These are phyloP conservation scores for Crocuta crocuta DNA, from an alignment of 2,113 vertebrate genomes.

Conservation along the genomic window DNA sequence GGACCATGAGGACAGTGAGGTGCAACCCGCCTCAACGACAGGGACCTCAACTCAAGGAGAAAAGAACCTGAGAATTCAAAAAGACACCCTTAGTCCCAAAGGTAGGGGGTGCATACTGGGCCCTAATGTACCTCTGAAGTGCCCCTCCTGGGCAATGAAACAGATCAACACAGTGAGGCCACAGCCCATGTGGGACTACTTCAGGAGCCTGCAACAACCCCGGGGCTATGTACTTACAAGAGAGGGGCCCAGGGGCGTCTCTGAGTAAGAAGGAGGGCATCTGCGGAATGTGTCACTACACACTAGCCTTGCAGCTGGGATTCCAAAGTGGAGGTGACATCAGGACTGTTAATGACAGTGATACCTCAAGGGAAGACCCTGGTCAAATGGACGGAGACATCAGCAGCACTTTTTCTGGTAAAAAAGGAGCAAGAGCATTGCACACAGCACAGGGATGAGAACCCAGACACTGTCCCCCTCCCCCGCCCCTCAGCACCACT, in stretches of 20 bases:
- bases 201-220: neutral
- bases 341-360: neutral
- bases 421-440: neutral
- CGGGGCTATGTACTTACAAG: rapidly evolving
- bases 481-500: neutral
- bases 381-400: neutral
- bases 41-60: neutral
- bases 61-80: neutral
- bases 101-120: neutral
- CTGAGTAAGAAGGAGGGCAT: neutral
- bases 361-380: neutral
- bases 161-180: no score
- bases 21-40: neutral
- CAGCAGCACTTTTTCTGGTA: neutral
- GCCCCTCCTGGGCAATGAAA: neutral
- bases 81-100: neutral
- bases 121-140: no score
- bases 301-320: neutral
- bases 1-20: neutral
- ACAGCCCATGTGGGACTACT: neutral
- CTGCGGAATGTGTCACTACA: neutral
- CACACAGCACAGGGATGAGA: neutral
- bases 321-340: neutral
- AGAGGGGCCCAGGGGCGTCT: neutral
- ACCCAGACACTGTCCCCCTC: rapidly evolving